Conservation (phyloP, 2,113 vertebrate genomes). For the Misgurnus mizolepis region DNA sequence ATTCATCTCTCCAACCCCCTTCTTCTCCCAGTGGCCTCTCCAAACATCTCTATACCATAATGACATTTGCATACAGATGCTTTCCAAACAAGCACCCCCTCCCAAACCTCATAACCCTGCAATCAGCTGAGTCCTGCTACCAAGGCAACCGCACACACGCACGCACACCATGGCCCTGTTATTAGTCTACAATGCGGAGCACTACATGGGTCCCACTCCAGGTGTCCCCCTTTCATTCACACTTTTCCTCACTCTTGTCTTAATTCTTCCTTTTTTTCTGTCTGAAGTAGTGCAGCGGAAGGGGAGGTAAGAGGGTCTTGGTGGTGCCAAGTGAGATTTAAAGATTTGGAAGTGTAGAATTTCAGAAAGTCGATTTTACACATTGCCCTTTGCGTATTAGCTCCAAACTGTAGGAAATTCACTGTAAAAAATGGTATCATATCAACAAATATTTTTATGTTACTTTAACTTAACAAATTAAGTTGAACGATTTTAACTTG, state of each 20-base stretch:
- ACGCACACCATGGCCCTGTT: slow-evolving; percentile 35
- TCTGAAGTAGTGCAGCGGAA: slow-evolving; percentile 16
- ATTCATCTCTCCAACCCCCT: slow-evolving; percentile 14
- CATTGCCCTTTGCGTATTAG: no score
- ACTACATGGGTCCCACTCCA: slow-evolving; percentile 37
- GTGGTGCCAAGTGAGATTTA: slow-evolving; percentile 17
- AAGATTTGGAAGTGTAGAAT: not conserved
- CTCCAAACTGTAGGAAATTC: no score
- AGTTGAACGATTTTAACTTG: no score
- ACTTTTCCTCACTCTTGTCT: slow-evolving; percentile 24
- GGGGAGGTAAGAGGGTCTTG: not conserved
- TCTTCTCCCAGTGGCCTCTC: slow-evolving; percentile 35
- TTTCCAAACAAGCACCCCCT: slow-evolving; percentile 56
- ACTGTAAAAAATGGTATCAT: no score
- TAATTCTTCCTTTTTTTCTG: slow-evolving; percentile 30
- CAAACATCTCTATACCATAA: slow-evolving; percentile 63
- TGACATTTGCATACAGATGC: slow-evolving; percentile 93
- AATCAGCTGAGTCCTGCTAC: slow-evolving; percentile 56
- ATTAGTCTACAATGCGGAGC: slow-evolving; percentile 22
- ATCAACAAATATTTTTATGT: no score
- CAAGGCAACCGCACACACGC: slow-evolving; percentile 37
- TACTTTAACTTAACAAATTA: no score
- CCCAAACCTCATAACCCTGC: slow-evolving; percentile 43
- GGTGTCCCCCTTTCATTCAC: slow-evolving; percentile 45
- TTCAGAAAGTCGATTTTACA: not conserved